Base-by-base conservation (phyloP, 2,797 vertebrate genomes). In the Parambassis ranga region DNA sequence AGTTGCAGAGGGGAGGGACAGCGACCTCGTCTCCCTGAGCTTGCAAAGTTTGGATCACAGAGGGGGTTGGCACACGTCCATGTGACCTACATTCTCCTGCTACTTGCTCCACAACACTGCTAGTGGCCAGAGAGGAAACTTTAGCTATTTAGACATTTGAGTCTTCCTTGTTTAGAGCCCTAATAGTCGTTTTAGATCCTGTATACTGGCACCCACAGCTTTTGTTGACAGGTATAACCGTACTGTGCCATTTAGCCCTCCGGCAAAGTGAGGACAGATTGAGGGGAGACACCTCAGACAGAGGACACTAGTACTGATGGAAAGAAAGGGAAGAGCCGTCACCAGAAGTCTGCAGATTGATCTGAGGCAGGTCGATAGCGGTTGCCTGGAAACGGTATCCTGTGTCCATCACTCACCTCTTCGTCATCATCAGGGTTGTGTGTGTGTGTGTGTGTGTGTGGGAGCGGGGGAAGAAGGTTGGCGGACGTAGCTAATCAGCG, bases 401-500 rank as follows among this genome's bases (percentile, higher is more conserved):
- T 37, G 58, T 81, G 75, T 76, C 79, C 78, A 72, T 77, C 66
- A n/a, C 53, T 81, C 81, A 68, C 63, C 76, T 63, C 61, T 51
- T 82, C 65, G 23, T 74, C 65, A 23, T 74, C 70, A 14, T 65
- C 66, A 32, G 27, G 38, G 46, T 50, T 33, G 51, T 46, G 52
- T 47, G 55, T n/a, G n/a, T n/a, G n/a, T n/a, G n/a, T n/a, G n/a
- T n/a, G n/a, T n/a, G n/a, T n/a, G n/a, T n/a, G n/a, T n/a, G 48
- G 32, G 62, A 69, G 16, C 43, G 42, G 18, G 41, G 16, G 15
- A 7, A 26, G 50, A 13, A 13, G 65, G 56, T 62, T 72, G 64
- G 71, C 28, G 42, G 76, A 52, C 38, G 7, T 23, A 87, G 86
- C 83, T 92, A 93, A 93, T 93, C 90, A 92, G 86, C 52, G 77